Evolutionary conservation across 2,888 invertebrate species (phyloP), one percentile per base, ranked within the genome.

Genomic region (Synergus umbraculus): DNA sequence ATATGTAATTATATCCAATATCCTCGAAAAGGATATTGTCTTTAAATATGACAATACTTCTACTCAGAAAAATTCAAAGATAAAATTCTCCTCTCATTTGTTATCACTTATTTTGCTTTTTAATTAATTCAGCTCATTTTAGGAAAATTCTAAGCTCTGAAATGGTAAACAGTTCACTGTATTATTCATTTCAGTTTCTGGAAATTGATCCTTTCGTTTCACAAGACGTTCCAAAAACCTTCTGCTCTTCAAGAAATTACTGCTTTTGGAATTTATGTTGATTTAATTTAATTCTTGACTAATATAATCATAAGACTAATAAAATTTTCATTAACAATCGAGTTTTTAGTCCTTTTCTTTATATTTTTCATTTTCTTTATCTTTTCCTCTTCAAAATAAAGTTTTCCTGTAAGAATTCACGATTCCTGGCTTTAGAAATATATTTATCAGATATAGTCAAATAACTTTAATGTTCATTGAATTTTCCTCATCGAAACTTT

Each of bases 401-500:
- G 49, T 15, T 15, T 3, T 49, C 49, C 15, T 5, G 15, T 49
- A 15, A 5, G 15, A 15, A 49, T 49, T 15, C 15, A 49, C 13
- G 15, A 5, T 15, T 49, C 15, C 13, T 15, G 15, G 3, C 29
- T 15, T 49, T 49, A 49, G 49, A 49, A 49, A 49, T n/a, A 49
- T 15, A 49, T 15, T 54, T 12, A n/a, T n/a, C 37, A 81, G 79
- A 79, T 77, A 78, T 29, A 29, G 22, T 54, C n/a, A 29, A 54
- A 54, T 10, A 73, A 54, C 8, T 73, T 54, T 41, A 1, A 4
- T 37, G 10, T 73, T 37, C n/a, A 49, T 37, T 73, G 49, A 54
- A n/a, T 84, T 86, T 80, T 82, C 84, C 85, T 84, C 81, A 84
- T 66, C 66, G 76, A 77, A 69, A 85, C 87, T 87, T 87, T 86